These are phyloP conservation scores for Drosophila sucinea DNA, from an alignment of 1,140 invertebrate species.

Conservation along the genomic window DNA sequence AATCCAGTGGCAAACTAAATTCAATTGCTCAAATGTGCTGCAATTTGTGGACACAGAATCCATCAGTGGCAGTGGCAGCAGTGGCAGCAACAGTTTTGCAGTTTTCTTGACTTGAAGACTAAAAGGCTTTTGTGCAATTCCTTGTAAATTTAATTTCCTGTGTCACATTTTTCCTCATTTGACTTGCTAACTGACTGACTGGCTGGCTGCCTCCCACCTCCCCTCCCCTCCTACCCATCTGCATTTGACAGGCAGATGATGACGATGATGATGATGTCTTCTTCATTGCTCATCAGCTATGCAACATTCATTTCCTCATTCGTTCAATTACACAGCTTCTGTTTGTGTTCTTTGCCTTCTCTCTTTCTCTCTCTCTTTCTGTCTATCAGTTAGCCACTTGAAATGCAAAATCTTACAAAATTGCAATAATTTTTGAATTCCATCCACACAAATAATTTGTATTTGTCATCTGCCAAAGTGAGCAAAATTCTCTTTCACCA, in stretches of 20 bases:
- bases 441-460: constrained; percentile 4
- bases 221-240: not conserved
- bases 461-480: constrained; percentile 39
- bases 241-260: constrained; percentile 32
- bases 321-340: constrained; percentile 46
- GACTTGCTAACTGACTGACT: constrained; percentile 5
- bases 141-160: constrained; percentile 78
- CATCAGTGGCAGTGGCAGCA: not conserved
- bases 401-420: constrained; percentile 7
- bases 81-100: constrained; percentile 59
- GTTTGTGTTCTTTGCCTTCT: constrained; percentile 4
- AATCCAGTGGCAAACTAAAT: not conserved
- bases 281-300: constrained; percentile 53
- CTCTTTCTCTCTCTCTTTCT: too few species aligned
- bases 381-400: not conserved
- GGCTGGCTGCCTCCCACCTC: not conserved
- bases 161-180: constrained; percentile 53
- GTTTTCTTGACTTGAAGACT: not conserved
- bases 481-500: constrained; percentile 13
- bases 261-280: constrained; percentile 12
- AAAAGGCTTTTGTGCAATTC: constrained; percentile 56
- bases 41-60: too few species aligned
- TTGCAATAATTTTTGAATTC: constrained; percentile 35
- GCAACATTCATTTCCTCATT: constrained; percentile 54
- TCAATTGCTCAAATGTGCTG: not conserved